Conservation (phyloP, 2,888 invertebrate genomes). For the Eugnorisma glareosa region DNA sequence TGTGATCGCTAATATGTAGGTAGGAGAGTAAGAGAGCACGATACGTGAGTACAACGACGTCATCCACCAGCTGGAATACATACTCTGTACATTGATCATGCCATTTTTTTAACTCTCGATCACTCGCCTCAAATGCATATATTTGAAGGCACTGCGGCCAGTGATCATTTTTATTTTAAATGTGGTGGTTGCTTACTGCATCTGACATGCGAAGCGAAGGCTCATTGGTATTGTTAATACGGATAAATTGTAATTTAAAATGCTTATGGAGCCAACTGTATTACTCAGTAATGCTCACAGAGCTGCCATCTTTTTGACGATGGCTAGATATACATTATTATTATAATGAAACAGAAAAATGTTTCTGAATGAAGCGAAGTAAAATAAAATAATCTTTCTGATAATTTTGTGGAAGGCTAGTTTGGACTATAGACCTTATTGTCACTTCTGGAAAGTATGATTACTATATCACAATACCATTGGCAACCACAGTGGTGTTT, state of each 20-base stretch:
- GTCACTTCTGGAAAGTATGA: conserved; percentile 21
- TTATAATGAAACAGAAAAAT: conserved; percentile 43
- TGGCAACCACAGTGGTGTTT: conserved; percentile 19
- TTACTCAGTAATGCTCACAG: conserved; percentile 55
- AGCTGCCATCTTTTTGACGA: conserved; percentile 52
- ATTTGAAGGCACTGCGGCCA: conserved; percentile 56
- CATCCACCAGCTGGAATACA: conserved; percentile 40
- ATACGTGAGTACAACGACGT: conserved; percentile 29
- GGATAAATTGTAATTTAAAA: conserved; percentile 63
- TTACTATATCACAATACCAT: conserved; percentile 7
- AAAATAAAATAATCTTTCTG: conserved; percentile 56
- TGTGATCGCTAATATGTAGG: conserved; percentile 20
- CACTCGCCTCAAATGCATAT: conserved; percentile 53
- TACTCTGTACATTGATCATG: conserved; percentile 61
- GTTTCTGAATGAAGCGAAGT: conserved; percentile 55
- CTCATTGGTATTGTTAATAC: conserved; percentile 60
- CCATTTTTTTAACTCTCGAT: conserved; percentile 40
- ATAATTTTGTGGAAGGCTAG: conserved; percentile 52
- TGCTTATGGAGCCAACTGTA: conserved; percentile 60
- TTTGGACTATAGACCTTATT: conserved; percentile 63
- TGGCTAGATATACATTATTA: conserved; percentile 43
- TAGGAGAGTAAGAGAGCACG: conserved; percentile 13
- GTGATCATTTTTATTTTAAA: conserved; percentile 56
- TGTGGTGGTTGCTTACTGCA: conserved; percentile 64
- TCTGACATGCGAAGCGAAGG: conserved; percentile 59